These are phyloP conservation scores for Ostrea edulis DNA, from an alignment of 1,140 invertebrate species.

Conservation along the genomic window DNA sequence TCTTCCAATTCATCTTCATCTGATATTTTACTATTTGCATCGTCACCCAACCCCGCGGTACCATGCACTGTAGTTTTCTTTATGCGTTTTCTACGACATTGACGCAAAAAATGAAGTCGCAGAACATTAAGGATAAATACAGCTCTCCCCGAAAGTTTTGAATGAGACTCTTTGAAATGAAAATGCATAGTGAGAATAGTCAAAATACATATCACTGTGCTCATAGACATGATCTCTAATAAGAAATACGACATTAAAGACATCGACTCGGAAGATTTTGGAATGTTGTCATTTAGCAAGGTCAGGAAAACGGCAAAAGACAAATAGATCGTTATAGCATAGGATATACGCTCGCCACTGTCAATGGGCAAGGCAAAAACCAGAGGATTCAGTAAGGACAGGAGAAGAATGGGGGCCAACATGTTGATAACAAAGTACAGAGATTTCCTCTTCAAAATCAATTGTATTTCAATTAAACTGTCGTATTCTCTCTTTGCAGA, in stretches of 20 bases:
- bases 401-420: slow-evolving; percentile 27
- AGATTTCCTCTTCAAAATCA: slow-evolving; percentile 16
- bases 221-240: slow-evolving; percentile 7
- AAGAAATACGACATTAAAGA: slow-evolving; percentile 41
- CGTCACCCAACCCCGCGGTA: neutral
- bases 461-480: neutral
- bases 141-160: neutral
- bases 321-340: slow-evolving; percentile 35
- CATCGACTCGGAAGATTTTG: slow-evolving; percentile 43
- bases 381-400: slow-evolving; percentile 24
- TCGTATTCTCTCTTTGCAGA: neutral
- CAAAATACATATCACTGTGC: slow-evolving; percentile 17
- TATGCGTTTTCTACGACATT: neutral
- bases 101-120: neutral
- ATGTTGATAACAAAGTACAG: slow-evolving; percentile 41
- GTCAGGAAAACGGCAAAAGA: slow-evolving; percentile 44
- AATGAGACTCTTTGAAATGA: neutral
- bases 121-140: neutral
- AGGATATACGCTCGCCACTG: slow-evolving; percentile 39
- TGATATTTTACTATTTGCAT: neutral
- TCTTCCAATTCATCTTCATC: neutral
- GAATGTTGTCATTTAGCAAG: slow-evolving; percentile 26
- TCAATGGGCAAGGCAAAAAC: slow-evolving; percentile 37
- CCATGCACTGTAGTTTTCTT: neutral
- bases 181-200: slow-evolving; percentile 15